phyloP scores from a whole-genome alignment of 2,797 vertebrate species.

The Chiroxiphia lanceolata region DNA sequence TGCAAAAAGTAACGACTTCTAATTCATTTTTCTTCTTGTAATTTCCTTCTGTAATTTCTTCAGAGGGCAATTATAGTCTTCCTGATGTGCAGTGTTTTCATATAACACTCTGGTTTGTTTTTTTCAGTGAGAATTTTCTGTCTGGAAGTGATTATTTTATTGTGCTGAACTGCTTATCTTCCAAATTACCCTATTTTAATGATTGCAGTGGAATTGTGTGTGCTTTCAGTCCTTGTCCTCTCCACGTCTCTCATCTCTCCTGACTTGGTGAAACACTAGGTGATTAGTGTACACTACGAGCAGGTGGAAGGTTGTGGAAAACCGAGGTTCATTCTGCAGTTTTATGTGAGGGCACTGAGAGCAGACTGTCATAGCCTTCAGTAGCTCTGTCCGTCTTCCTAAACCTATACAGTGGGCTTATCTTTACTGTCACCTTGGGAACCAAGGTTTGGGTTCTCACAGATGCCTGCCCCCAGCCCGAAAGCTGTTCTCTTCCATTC shows the following conservation, averaged over 20 bases:
- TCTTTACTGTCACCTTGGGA: neutral
- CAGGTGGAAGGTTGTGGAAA: neutral
- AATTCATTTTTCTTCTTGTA: slow-evolving; percentile 28
- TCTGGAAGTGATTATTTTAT: neutral
- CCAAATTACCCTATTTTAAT: neutral
- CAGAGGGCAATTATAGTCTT: slow-evolving; percentile 24
- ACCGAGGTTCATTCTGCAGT: neutral
- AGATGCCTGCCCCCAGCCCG: neutral
- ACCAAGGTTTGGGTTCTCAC: neutral
- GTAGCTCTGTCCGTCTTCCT: neutral
- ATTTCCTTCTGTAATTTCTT: slow-evolving; percentile 41
- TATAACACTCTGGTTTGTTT: neutral
- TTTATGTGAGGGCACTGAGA: fast-evolving
- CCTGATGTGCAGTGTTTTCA: neutral
- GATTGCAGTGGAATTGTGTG: neutral
- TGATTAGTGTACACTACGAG: fast-evolving
- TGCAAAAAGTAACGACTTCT: neutral
- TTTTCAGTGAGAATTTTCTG: neutral
- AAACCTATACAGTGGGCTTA: neutral
- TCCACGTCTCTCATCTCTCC: neutral
- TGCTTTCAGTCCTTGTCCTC: neutral
- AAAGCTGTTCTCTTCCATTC: neutral
- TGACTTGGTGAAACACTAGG: neutral
- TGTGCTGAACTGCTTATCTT: neutral
- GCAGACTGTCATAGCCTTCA: neutral